A percentile compares a stretch with the other conserved stretches of the same genome.
Conservation (phyloP, 2,888 invertebrate genomes). For the Chouioia cunea region DNA sequence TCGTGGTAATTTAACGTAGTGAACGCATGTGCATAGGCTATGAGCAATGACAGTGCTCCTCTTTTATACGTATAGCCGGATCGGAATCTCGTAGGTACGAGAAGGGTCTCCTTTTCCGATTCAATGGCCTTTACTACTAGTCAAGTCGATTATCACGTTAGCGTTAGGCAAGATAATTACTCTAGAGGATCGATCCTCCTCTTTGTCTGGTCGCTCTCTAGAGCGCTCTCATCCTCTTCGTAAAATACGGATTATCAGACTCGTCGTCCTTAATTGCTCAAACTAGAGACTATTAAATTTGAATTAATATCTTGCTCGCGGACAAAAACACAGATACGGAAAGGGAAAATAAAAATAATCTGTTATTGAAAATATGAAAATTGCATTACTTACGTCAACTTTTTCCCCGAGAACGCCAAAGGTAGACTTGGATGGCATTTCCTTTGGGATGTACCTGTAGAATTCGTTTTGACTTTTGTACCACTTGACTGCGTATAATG, state of each 20-base stretch:
- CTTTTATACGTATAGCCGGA: neutral
- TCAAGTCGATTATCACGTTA: conserved; percentile 45
- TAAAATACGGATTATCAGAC: conserved; percentile 20
- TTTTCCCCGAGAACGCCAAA: conserved; percentile 79
- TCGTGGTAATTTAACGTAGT: no score
- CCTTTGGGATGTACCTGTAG: conserved; percentile 85
- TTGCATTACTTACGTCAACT: conserved; percentile 78
- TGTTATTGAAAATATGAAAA: neutral
- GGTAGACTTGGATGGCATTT: conserved; percentile 80
- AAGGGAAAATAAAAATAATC: no score
- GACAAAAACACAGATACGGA: no score
- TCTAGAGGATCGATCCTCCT: conserved; percentile 22
- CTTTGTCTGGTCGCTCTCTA: conserved; percentile 5
- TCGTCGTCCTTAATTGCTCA: conserved; percentile 8
- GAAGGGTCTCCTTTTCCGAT: conserved; percentile 47
- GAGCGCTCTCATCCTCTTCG: neutral
- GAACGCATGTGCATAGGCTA: no score
- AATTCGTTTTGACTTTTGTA: conserved; percentile 83
- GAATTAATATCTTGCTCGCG: neutral
- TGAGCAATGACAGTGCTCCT: no score
- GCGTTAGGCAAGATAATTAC: conserved; percentile 48
- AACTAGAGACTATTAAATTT: neutral
- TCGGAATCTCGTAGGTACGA: conserved; percentile 22
- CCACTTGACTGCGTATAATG: conserved; percentile 86
- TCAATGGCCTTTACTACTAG: conserved; percentile 33